Conservation (phyloP, 2,797 vertebrate species). For the Hydrocynus forskahlii region DNA sequence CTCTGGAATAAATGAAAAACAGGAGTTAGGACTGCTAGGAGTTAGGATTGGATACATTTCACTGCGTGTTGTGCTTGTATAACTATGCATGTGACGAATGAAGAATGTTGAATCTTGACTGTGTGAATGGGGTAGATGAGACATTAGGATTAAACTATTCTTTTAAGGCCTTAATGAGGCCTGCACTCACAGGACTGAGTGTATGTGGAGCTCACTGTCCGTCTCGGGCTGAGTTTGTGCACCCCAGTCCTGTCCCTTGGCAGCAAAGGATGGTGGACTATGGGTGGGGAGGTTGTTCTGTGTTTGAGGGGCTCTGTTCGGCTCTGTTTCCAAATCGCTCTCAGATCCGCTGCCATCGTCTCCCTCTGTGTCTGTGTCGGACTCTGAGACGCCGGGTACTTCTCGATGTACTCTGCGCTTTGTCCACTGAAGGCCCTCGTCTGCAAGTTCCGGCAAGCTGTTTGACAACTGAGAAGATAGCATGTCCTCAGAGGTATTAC, state of each 20-base stretch:
- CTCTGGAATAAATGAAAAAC: conserved; percentile 38
- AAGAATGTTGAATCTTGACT: too few species aligned
- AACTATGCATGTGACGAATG: too few species aligned
- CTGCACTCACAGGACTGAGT: conserved; percentile 49
- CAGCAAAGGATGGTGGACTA: too few species aligned
- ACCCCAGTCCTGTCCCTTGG: background rate
- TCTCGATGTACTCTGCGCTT: background rate
- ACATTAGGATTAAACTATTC: too few species aligned
- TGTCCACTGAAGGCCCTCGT: background rate
- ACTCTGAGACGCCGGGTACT: background rate
- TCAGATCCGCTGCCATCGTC: conserved; percentile 22
- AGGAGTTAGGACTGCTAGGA: conserved; percentile 15
- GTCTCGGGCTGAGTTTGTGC: conserved; percentile 37
- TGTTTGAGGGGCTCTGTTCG: background rate
- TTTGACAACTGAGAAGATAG: background rate
- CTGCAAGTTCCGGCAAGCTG: background rate
- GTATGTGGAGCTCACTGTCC: conserved; percentile 49
- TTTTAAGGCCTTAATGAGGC: background rate
- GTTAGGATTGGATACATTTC: too few species aligned
- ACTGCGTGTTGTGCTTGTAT: too few species aligned
- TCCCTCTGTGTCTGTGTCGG: background rate
- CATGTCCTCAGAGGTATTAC: background rate
- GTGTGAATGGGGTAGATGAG: too few species aligned
- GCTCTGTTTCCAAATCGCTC: conserved; percentile 10
- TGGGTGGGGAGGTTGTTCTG: background rate